Evolutionary conservation across 1,140 invertebrate genomes (phyloP).

Genomic region (Coelopa frigida): DNA sequence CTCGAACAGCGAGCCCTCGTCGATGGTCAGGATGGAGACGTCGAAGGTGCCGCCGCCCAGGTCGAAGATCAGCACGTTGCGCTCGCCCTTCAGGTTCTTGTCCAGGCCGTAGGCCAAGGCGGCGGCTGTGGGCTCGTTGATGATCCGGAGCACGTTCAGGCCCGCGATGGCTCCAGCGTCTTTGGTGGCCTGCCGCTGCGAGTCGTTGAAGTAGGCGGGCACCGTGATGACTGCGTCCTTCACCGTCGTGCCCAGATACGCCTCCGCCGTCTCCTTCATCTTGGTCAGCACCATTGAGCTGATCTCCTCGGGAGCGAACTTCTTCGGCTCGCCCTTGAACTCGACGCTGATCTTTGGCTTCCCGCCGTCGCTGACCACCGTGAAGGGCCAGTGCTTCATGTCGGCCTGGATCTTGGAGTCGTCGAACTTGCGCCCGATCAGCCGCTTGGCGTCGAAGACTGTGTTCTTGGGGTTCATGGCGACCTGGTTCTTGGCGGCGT

Average conservation of each 20-base stretch:
- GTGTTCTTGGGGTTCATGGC: slow-evolving; percentile 80
- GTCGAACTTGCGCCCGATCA: slow-evolving; percentile 60
- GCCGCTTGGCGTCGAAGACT: slow-evolving; percentile 64
- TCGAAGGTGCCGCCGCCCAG: slow-evolving; percentile 72
- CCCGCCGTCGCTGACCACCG: slow-evolving; percentile 55
- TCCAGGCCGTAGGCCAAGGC: slow-evolving; percentile 68
- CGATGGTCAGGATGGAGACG: slow-evolving; percentile 78
- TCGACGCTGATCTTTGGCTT: slow-evolving; percentile 65
- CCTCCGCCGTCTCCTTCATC: slow-evolving; percentile 76
- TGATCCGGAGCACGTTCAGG: slow-evolving; percentile 60
- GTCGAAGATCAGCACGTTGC: slow-evolving; percentile 66
- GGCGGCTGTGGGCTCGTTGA: slow-evolving; percentile 67
- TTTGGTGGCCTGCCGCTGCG: slow-evolving; percentile 58
- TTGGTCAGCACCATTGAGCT: slow-evolving; percentile 69
- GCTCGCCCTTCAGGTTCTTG: slow-evolving; percentile 66
- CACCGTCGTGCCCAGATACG: slow-evolving; percentile 61
- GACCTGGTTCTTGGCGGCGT: slow-evolving; percentile 65
- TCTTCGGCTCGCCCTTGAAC: slow-evolving; percentile 65
- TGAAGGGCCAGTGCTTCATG: slow-evolving; percentile 70
- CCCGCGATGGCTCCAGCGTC: slow-evolving; percentile 62
- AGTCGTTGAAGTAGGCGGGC: slow-evolving; percentile 59
- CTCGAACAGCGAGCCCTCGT: slow-evolving; percentile 73
- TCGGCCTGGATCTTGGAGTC: slow-evolving; percentile 66
- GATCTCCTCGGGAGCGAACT: slow-evolving; percentile 68
- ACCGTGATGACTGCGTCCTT: slow-evolving; percentile 56